Evolutionary conservation across 2,113 vertebrate genomes (phyloP).

Genomic region (Chitala chitala): DNA sequence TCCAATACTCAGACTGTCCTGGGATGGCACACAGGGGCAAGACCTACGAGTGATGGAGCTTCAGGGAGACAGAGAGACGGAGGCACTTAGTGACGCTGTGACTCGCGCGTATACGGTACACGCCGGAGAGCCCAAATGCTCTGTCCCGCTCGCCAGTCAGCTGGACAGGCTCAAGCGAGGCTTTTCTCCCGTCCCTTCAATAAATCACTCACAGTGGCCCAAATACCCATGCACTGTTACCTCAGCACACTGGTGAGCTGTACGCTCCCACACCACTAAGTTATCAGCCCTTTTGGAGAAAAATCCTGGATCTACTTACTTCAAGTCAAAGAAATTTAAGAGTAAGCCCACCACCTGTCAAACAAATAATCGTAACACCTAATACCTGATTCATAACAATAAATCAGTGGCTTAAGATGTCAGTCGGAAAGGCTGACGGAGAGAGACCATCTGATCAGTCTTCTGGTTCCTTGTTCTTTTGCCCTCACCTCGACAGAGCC

Average conservation of each 20-base stretch:
- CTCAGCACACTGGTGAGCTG: no score
- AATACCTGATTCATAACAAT: constrained; percentile 44
- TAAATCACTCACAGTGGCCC: no score
- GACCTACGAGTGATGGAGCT: no score
- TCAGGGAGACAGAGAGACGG: constrained; percentile 41
- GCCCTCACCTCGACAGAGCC: constrained; percentile 46
- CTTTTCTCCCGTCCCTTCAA: neutral
- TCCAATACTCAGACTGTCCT: no score
- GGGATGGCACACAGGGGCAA: no score
- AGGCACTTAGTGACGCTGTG: constrained; percentile 69
- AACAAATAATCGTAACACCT: constrained; percentile 27
- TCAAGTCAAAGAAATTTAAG: constrained; percentile 56
- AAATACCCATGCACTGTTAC: no score
- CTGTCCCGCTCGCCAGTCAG: constrained; percentile 51
- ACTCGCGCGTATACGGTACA: constrained; percentile 53
- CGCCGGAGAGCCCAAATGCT: constrained; percentile 46
- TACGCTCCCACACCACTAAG: constrained; percentile 44
- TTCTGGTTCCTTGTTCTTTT: constrained; percentile 21
- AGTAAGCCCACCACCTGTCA: constrained; percentile 62
- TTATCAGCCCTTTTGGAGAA: constrained; percentile 72
- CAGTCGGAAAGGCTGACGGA: constrained; percentile 55
- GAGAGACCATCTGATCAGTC: constrained; percentile 45
- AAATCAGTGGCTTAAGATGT: constrained; percentile 48
- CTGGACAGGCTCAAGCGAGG: neutral
- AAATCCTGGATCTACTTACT: constrained; percentile 56